Conservation (phyloP, 2,113 vertebrate species). For the Tiliqua scincoides region DNA sequence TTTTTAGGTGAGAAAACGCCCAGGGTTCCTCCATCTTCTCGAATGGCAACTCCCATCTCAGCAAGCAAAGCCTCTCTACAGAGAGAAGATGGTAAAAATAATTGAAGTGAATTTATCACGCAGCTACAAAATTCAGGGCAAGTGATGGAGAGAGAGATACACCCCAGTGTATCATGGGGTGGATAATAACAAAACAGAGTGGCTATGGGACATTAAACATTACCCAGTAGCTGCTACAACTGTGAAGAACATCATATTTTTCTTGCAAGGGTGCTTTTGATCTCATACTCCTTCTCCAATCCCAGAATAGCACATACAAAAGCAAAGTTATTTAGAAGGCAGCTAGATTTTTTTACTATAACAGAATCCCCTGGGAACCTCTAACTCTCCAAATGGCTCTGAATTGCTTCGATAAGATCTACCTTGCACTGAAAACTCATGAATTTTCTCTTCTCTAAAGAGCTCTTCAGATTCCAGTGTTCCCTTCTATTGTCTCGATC, state of each 20-base stretch:
- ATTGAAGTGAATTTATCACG: not conserved
- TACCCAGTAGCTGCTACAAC: not conserved
- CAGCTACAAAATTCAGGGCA: not conserved
- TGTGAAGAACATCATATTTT: not conserved
- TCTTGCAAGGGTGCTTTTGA: not conserved
- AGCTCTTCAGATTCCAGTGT: not conserved
- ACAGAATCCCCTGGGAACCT: not conserved
- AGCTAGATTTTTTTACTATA: not conserved
- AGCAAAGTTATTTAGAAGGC: not conserved
- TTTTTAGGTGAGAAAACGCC: slow-evolving; percentile 99
- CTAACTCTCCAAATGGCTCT: not conserved
- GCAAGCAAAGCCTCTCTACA: slow-evolving; percentile 93
- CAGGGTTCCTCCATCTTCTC: slow-evolving; percentile 96
- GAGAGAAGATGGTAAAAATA: not conserved
- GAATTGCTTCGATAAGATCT: not conserved
- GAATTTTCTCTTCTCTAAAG: no score
- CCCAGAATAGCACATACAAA: not conserved
- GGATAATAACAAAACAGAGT: not conserved
- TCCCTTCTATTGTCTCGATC: not conserved
- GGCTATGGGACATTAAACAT: not conserved
- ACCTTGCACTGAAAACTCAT: no score
- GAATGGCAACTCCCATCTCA: slow-evolving; percentile 98
- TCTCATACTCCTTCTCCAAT: no score
- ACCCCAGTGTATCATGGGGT: not conserved
- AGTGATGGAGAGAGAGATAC: not conserved